Conservation (phyloP, 2,888 invertebrate genomes). For the Phorcus lineatus region DNA sequence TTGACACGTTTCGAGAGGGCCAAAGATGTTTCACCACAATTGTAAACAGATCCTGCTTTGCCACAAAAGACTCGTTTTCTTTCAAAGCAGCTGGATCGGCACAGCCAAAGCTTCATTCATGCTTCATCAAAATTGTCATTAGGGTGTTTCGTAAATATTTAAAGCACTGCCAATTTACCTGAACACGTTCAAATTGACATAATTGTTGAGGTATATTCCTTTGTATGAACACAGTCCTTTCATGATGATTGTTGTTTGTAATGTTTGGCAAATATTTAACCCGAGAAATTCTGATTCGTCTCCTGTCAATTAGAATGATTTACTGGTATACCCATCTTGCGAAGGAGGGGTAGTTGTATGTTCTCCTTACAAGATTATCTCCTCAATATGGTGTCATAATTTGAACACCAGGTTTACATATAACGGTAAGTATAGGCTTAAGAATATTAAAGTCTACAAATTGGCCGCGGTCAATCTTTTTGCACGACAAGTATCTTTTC, state of each 20-base stretch:
- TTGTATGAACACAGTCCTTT: background rate
- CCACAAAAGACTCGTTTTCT: background rate
- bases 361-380: too few species aligned
- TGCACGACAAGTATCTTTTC: too few species aligned
- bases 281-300: background rate
- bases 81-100: background rate
- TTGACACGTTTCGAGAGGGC: background rate
- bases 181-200: too few species aligned
- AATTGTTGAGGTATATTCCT: too few species aligned
- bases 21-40: background rate
- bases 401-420: too few species aligned
- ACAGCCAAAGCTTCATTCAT: too few species aligned
- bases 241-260: background rate
- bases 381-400: too few species aligned
- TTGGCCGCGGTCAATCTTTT: too few species aligned
- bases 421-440: too few species aligned
- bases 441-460: too few species aligned
- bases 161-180: background rate
- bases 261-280: background rate
- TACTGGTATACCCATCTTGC: too few species aligned
- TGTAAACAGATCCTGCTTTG: background rate
- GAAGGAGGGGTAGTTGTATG: too few species aligned
- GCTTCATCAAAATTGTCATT: background rate
- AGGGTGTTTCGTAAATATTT: constrained; percentile 5
- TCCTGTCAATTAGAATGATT: background rate